Percentiles rank a stretch among this genome's conserved stretches.
phyloP scores from a whole-genome alignment of 2,113 vertebrate genomes.

The Protomyctophum bolini region DNA sequence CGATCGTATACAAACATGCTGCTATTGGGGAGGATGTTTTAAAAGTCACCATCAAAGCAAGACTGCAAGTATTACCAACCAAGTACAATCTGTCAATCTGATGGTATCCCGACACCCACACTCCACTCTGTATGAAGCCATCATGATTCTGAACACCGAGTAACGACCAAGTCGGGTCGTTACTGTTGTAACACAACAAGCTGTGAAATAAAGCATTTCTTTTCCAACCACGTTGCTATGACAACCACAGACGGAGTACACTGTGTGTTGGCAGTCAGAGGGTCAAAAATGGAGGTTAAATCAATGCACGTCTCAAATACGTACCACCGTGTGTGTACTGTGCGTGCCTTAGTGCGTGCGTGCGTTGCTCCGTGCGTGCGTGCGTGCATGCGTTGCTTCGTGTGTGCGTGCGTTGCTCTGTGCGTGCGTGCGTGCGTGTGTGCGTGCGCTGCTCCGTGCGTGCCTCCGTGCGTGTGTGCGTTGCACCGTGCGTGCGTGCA shows the following conservation, averaged over 20 bases:
- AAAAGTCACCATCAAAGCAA: too few species aligned
- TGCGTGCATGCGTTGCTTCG: not conserved
- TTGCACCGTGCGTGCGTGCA: not conserved
- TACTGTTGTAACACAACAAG: too few species aligned
- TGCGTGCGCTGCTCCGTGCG: not conserved
- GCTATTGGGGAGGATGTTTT: too few species aligned
- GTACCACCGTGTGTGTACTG: not conserved
- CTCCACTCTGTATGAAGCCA: too few species aligned
- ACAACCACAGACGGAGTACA: conserved; percentile 6
- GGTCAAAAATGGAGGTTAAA: not conserved
- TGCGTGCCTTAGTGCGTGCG: not conserved
- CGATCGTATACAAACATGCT: too few species aligned
- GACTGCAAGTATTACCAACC: too few species aligned
- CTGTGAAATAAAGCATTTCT: too few species aligned
- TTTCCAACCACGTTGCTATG: conserved; percentile 4
- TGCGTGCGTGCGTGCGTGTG: too few species aligned
- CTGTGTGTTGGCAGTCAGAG: not conserved
- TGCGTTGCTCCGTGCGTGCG: conserved; percentile 1
- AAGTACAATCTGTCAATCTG: too few species aligned
- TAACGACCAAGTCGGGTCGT: not conserved
- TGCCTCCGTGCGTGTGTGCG: too few species aligned
- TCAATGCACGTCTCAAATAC: not conserved
- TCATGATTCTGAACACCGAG: too few species aligned
- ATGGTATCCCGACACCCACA: too few species aligned
- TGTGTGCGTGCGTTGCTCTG: not conserved